phyloP scores from a whole-genome alignment of 2,888 invertebrate genomes.

The Lathronympha strigana region DNA sequence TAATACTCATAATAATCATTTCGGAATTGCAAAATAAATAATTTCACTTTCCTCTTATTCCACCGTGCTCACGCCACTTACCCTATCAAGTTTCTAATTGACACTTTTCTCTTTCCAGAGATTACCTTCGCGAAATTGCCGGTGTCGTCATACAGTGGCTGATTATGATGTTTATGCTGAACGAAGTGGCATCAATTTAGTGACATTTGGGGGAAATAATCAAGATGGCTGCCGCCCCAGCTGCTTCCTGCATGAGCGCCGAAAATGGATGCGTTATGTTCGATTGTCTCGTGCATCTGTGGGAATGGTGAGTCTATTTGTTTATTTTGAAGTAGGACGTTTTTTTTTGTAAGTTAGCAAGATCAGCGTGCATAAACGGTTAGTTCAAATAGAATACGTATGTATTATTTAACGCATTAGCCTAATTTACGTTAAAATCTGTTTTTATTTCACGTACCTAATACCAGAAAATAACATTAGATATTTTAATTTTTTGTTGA shows the following conservation, averaged over 20 bases:
- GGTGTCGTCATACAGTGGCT: constrained; percentile 45
- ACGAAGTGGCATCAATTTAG: constrained; percentile 50
- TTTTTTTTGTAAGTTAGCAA: too few species aligned
- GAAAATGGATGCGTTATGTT: constrained; percentile 80
- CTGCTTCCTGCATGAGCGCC: constrained; percentile 74
- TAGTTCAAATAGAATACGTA: too few species aligned
- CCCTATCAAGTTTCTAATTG: constrained; percentile 62
- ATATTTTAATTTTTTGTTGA: too few species aligned
- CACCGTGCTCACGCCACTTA: constrained; percentile 45
- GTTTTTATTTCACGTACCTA: too few species aligned
- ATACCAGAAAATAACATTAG: too few species aligned
- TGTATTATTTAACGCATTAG: too few species aligned
- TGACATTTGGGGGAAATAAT: constrained; percentile 52
- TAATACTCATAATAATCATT: too few species aligned
- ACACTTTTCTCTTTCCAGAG: constrained; percentile 72
- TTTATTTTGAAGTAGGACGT: too few species aligned
- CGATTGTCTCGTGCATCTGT: constrained; percentile 76
- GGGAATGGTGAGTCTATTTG: constrained; percentile 74
- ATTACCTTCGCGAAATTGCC: constrained; percentile 57
- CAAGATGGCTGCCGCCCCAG: constrained; percentile 69
- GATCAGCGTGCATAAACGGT: too few species aligned
- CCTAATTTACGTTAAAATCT: too few species aligned
- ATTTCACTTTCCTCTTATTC: constrained; percentile 66
- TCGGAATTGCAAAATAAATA: constrained; percentile 39
- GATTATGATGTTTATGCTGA: constrained; percentile 38